Base-by-base conservation (phyloP, 2,888 invertebrate species). In the Aphodius granarius region DNA sequence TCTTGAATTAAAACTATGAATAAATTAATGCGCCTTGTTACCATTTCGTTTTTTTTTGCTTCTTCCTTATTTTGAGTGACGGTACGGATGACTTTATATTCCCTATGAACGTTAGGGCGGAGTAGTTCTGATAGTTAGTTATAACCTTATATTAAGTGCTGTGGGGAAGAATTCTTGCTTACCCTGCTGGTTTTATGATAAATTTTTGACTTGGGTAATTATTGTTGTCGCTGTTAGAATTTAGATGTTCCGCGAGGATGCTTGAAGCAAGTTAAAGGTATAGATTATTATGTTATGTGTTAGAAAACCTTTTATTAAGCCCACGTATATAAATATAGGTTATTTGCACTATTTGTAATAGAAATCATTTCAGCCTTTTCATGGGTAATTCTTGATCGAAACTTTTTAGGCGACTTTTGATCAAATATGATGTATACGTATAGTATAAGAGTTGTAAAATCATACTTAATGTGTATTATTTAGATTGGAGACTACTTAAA, bases 1-100 rank as follows among this genome's bases (percentile, higher is more conserved):
- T 43, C 9, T 74, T 76, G 66, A 71, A 66, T 77, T 75, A 77
- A 80, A 76, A 77, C 78, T 77, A 79, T 79, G 79, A 79, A 79
- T 80, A 80, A 80, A 79, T 80, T 79, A 79, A 78, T 79, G 43
- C 43, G 43, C 43, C 43, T 43, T 43, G 43, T 43, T 43, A 43
- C 43, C 43, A 13, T 43, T 43, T 13, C 43, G 1, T 3, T 5
- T 43, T 43, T 43, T 43, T 43, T 43, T 13, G 6, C 43, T 13
- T 13, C 43, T 4, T 6, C 13, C 13, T 43, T 0, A 13, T 6
- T 43, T 43, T 43, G 43, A 43, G 43, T 43, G 43, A 43, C 43
- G 43, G 43, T 43, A 43, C 43, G 13, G 43, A 43, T 43, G 13
- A 43, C 43, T 43, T 43, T 13, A 43, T 43, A 43, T 43, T 43